These are phyloP conservation scores for Eumerus sabulonum DNA, from an alignment of 2,888 invertebrate species.

Conservation along the genomic window DNA sequence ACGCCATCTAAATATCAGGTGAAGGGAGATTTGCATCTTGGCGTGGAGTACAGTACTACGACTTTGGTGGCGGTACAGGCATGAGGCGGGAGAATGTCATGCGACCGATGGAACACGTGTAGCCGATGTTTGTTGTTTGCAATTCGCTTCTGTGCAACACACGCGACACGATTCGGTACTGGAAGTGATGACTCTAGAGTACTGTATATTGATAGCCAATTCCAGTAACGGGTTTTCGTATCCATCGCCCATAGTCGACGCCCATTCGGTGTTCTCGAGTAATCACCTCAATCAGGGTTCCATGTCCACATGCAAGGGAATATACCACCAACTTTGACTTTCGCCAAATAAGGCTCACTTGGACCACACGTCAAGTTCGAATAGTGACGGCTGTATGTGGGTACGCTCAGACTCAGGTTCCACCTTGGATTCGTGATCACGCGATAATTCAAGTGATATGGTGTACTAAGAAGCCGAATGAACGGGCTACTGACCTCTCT, in stretches of 20 bases:
- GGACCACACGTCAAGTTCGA: constrained; percentile 28
- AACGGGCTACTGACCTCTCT: constrained; percentile 61
- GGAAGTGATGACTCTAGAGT: no score
- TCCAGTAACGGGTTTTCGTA: no score
- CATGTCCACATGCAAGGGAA: constrained; percentile 61
- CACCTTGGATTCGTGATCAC: constrained; percentile 55
- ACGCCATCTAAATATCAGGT: constrained; percentile 67
- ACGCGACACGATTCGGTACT: no score
- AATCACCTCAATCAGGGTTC: constrained; percentile 64
- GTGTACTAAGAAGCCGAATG: constrained; percentile 31
- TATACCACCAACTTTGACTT: constrained; percentile 27
- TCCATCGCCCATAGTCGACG: constrained; percentile 17
- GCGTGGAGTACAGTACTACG: constrained; percentile 4
- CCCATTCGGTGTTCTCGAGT: constrained; percentile 65
- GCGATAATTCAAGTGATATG: constrained; percentile 65
- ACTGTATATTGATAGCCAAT: no score
- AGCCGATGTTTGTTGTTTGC: constrained; percentile 55
- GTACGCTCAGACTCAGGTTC: no score
- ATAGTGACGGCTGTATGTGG: no score
- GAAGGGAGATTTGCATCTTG: constrained; percentile 64
- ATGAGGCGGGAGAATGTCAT: constrained; percentile 60
- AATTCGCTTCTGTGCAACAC: constrained; percentile 42
- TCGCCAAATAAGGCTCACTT: constrained; percentile 50
- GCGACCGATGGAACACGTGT: constrained; percentile 56
- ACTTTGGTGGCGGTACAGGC: constrained; percentile 48